Percentiles rank a stretch among this genome's conserved stretches.
Evolutionary conservation across 2,888 invertebrate genomes (phyloP).

Genomic region (Lycophotia porphyrea): DNA sequence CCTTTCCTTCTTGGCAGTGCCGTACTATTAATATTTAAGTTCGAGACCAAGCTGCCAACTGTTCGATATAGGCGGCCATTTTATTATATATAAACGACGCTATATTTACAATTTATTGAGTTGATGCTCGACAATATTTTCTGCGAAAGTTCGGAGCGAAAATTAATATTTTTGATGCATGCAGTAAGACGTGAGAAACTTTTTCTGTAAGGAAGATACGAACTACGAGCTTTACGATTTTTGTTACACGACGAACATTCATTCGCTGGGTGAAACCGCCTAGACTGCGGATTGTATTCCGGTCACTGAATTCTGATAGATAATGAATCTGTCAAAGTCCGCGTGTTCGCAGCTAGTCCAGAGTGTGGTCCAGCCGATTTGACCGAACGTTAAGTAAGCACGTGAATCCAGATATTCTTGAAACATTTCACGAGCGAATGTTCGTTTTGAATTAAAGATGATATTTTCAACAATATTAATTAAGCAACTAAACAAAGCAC

Average conservation of each 20-base stretch:
- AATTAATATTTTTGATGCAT: constrained; percentile 17
- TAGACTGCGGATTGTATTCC: neutral
- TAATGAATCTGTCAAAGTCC: neutral
- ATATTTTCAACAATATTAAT: neutral
- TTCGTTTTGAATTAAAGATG: neutral
- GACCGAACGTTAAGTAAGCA: neutral
- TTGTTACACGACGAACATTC: neutral
- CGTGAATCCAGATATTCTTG: neutral
- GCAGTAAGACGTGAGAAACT: neutral
- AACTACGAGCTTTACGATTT: neutral
- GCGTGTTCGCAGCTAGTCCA: neutral
- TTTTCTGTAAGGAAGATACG: neutral
- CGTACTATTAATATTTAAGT: constrained; percentile 57
- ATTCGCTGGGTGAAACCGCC: neutral
- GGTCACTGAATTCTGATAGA: neutral
- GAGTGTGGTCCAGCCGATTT: neutral
- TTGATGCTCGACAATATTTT: neutral
- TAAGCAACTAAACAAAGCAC: neutral
- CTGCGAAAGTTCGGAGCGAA: neutral
- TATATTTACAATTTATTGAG: constrained; percentile 38
- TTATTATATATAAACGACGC: constrained; percentile 46
- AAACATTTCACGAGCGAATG: neutral
- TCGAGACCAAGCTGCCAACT: constrained; percentile 20
- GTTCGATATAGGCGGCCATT: constrained; percentile 14
- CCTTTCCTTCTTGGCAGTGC: constrained; percentile 5